Conservation (phyloP, 2,113 vertebrate species). For the Gobiocypris rarus region DNA sequence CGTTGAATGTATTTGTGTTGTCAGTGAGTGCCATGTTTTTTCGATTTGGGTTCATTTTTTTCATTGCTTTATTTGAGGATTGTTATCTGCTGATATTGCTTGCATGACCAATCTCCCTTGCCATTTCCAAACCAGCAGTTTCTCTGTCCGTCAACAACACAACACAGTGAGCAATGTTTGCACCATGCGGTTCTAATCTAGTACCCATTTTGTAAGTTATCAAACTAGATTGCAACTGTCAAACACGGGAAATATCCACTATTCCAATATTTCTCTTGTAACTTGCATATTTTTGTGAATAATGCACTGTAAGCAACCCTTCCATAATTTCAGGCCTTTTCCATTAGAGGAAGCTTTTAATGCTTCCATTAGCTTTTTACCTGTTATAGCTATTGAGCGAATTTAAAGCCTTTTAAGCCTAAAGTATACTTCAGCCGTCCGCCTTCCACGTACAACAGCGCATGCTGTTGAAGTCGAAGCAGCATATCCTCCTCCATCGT, state of each 20-base stretch:
- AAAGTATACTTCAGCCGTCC: too few relatives aligned
- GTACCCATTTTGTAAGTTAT: not conserved
- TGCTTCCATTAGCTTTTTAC: not conserved
- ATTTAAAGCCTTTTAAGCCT: not conserved
- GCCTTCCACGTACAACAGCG: too few relatives aligned
- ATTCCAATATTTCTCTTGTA: not conserved
- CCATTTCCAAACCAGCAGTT: conserved; percentile 47
- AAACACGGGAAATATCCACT: not conserved
- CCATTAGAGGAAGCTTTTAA: not conserved
- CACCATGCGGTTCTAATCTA: conserved; percentile 24
- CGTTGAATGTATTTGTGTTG: conserved; percentile 50
- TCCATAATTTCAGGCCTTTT: not conserved
- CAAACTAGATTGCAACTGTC: conserved; percentile 14
- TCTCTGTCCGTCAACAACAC: conserved; percentile 22
- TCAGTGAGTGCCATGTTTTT: conserved; percentile 52
- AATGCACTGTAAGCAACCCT: not conserved
- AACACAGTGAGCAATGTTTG: conserved; percentile 31
- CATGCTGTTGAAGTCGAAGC: too few relatives aligned
- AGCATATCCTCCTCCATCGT: too few relatives aligned
- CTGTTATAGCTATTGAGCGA: not conserved
- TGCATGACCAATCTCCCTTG: conserved; percentile 50
- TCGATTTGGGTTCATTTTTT: conserved; percentile 37
- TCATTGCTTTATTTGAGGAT: conserved; percentile 59
- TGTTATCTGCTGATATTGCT: conserved; percentile 53
- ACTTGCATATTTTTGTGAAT: conserved; percentile 4